These are phyloP conservation scores for Hipparchia semele DNA, from an alignment of 2,888 invertebrate species.

Conservation along the genomic window DNA sequence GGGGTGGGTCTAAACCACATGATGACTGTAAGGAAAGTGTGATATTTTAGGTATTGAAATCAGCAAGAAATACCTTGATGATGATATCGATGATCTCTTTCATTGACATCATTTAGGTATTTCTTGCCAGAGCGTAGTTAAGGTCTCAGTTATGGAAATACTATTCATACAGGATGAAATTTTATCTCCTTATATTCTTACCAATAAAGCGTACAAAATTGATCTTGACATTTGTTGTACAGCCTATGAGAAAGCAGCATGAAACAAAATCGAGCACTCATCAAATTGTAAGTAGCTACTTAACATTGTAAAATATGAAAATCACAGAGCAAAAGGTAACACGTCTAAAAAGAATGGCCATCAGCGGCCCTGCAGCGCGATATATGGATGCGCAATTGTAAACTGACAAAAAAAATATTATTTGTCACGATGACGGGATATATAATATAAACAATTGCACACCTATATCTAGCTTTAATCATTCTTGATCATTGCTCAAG, in stretches of 20 bases:
- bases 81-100: not conserved
- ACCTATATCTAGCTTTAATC: no score
- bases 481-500: no score
- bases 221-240: slow-evolving; percentile 53
- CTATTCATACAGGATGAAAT: not conserved
- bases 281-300: not conserved
- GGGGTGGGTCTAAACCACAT: slow-evolving; percentile 69
- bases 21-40: slow-evolving; percentile 55
- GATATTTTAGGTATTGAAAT: not conserved
- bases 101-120: no score
- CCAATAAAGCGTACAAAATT: slow-evolving; percentile 57
- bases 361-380: no score
- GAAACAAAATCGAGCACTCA: slow-evolving; percentile 31
- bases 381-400: no score
- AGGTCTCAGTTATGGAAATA: not conserved
- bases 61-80: not conserved
- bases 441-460: no score
- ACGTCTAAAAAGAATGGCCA: no score
- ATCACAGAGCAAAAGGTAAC: no score
- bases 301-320: not conserved
- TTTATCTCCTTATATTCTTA: slow-evolving; percentile 48
- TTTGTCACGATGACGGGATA: no score
- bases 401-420: no score
- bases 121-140: no score
- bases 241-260: slow-evolving; percentile 63